Conservation (phyloP, 2,797 vertebrate genomes). For the Sarcophilus harrisii region DNA sequence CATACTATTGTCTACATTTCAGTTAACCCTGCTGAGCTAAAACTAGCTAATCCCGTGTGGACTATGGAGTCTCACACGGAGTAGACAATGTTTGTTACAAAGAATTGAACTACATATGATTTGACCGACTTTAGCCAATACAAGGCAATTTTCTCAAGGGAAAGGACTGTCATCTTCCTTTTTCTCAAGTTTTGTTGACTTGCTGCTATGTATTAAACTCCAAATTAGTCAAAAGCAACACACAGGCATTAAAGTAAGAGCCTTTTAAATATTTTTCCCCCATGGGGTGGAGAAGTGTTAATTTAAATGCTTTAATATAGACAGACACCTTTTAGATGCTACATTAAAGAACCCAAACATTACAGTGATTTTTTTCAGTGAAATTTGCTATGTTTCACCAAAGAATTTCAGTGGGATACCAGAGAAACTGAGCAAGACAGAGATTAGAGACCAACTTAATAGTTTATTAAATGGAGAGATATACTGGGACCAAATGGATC, state of each 20-base stretch:
- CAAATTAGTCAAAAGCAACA: not conserved
- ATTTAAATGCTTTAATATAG: not conserved
- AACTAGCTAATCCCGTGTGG: not conserved
- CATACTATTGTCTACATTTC: not conserved
- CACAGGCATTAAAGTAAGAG: not conserved
- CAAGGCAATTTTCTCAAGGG: not conserved
- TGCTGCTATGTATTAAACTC: not conserved
- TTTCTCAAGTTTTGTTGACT: not conserved
- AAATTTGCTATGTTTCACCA: not conserved
- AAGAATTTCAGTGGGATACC: not conserved
- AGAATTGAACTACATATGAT: not conserved
- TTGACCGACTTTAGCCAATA: not conserved
- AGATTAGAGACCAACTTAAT: too few species aligned
- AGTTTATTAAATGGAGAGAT: too few species aligned
- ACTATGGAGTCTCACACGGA: not conserved
- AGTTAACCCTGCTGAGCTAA: not conserved
- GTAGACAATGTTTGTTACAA: not conserved
- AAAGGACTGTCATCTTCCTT: not conserved
- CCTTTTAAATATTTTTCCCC: not conserved
- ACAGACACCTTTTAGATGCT: not conserved
- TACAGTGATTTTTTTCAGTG: not conserved
- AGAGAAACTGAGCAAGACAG: too few species aligned
- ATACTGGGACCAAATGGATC: too few species aligned
- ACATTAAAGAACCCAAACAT: not conserved
- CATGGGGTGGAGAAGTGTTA: too few species aligned